Base-by-base conservation (phyloP, 1,140 invertebrate species). In the Drosophila nigromelanica region DNA sequence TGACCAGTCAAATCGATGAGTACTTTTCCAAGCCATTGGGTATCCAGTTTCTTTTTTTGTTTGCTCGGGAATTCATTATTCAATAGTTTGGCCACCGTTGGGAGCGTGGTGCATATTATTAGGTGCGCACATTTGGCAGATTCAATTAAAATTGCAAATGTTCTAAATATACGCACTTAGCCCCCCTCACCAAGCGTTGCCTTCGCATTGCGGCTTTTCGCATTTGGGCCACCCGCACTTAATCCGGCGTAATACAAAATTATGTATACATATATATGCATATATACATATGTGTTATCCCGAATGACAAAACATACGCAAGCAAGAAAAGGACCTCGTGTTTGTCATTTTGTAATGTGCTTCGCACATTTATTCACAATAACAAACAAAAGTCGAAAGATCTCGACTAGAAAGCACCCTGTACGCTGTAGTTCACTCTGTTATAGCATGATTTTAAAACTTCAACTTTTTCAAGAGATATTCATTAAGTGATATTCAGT, bases 1-100 rank as follows among this genome's bases (percentile, higher is more conserved):
- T 48, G 62, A 59, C 73, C 70, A 75, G 47, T 12, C 70, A 75
- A 80, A 81, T 70, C 50, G 67, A 70, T 78, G 76, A 73, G 60
- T 70, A 64, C 55, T 87, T 82, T 87, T 86, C 82, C 82, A 71
- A 56, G 48, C 68, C 78, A 86, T 76, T 76, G 78, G 45, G 33
- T 58, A 73, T 63, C 66, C 27, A 27, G 27, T 27, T 47, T 48
- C 43, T 39, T 59, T 33, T 14, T 27, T 18, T 5, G 51, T 18
- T 18, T 43, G 56, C 66, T 58, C 45, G 12, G 11, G 30, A 14
- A 69, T 56, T 60, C 37, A 50, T 63, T 62, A 63, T 76, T 72
- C 27, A 69, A 39, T 71, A 68, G 54, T 68, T 54, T 40, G 33
- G 18, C 27, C 7, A 61, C 8, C 15, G 27, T 15, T 30, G 12